Percentiles rank a stretch among this genome's conserved stretches.
These are phyloP conservation scores for Parnassius smintheus DNA, from an alignment of 2,888 invertebrate genomes.

Conservation along the genomic window DNA sequence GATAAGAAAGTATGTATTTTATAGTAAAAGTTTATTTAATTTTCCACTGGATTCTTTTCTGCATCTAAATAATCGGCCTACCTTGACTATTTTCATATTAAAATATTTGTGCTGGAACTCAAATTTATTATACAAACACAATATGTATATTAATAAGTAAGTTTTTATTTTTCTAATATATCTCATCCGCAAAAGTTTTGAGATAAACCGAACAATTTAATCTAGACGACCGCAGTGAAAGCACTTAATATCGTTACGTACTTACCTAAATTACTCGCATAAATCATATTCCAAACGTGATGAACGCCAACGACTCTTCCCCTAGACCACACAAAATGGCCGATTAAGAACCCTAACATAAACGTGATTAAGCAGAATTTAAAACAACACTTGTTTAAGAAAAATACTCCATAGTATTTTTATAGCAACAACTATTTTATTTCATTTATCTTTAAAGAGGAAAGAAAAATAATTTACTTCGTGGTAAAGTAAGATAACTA, in stretches of 20 bases:
- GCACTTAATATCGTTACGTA: slow-evolving; percentile 68
- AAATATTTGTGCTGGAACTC: too few species aligned
- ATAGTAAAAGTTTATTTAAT: too few species aligned
- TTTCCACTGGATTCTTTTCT: too few species aligned
- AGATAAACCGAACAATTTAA: slow-evolving; percentile 62
- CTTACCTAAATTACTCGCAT: slow-evolving; percentile 80
- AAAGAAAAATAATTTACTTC: too few species aligned
- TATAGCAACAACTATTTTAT: neutral
- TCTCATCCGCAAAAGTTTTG: too few species aligned
- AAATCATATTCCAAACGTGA: slow-evolving; percentile 75
- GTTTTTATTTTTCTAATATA: too few species aligned
- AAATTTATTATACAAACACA: too few species aligned
- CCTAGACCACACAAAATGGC: neutral
- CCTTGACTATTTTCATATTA: too few species aligned
- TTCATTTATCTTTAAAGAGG: neutral
- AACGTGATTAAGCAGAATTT: neutral
- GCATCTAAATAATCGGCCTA: too few species aligned
- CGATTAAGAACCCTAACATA: slow-evolving; percentile 3
- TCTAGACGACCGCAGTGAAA: slow-evolving; percentile 58
- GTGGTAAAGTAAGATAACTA: too few species aligned
- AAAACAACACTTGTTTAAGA: neutral
- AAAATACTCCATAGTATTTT: neutral
- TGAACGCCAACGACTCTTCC: slow-evolving; percentile 53
- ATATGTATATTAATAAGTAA: too few species aligned
- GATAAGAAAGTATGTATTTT: too few species aligned